Evolutionary conservation across 2,113 vertebrate species (phyloP), one percentile per base, ranked within the genome.

Genomic region (Nothoprocta pentlandii): DNA sequence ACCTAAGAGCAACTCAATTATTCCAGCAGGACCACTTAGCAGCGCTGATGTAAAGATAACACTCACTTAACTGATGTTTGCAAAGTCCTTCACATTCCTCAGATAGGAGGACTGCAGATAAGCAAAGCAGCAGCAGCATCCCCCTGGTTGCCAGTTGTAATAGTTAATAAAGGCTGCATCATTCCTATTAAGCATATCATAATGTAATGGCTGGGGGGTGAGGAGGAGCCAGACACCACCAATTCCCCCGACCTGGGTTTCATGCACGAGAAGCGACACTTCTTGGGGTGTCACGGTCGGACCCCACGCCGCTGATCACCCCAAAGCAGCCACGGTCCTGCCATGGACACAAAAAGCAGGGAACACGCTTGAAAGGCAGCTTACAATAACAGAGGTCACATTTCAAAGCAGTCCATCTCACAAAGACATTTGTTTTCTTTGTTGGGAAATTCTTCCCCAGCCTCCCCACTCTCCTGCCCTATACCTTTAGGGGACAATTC

Each of bases 21-120:
- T 86, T 93, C 90, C 94, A 94, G 96, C 23, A 94, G 84, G 86
- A 80, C 83, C 69, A 93, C 89, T 93, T 89, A 68, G 63, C 51
- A 75, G 53, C 12, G 59, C 46, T 59, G 88, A 96, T 87, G 62
- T 80, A 92, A 90, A 90, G 94, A 94, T 86, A 96, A 51, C 78
- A 73, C 85, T 88, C 80, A 54, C 80, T 80, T 87, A 94, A 93
- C 61, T 56, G 7, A 63, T 84, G 81, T 79, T 92, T 87, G 63
- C 22, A 7, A 93, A 92, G 80, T 46, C 77, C 39, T 95, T 93
- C 19, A 49, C 91, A 93, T 90, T 96, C 78, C 78, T 95, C 75
- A 91, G 94, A 87, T 47, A 70, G 61, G 84, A 81, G 51, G 34
- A 19, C 58, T 80, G 20, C 0, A 94, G 90, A 87, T 68, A 89